Conservation (phyloP, 2,113 vertebrate species). For the Tenrec ecaudatus region DNA sequence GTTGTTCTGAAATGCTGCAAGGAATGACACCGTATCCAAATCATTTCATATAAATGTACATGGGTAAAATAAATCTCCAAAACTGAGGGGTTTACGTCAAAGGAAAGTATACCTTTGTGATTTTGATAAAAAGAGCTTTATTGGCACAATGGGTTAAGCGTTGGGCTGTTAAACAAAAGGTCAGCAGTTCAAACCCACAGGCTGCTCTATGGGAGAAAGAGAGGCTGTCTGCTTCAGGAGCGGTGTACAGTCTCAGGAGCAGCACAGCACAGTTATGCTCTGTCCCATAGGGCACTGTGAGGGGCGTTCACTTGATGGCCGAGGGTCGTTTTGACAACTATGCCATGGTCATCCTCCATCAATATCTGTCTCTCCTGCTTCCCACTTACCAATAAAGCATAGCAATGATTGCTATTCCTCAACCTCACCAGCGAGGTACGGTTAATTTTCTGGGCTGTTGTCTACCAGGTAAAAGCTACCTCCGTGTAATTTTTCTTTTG, state of each 20-base stretch:
- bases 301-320: too few relatives aligned
- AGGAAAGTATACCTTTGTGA: neutral
- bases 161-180: too few relatives aligned
- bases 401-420: neutral
- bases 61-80: neutral
- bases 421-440: neutral
- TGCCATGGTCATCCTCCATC: neutral
- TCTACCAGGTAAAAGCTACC: neutral
- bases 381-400: neutral
- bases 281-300: too few relatives aligned
- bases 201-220: too few relatives aligned
- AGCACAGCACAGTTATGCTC: too few relatives aligned
- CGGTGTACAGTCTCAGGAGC: too few relatives aligned
- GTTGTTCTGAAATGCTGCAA: neutral
- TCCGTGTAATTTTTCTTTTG: conserved; percentile 3
- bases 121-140: neutral
- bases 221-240: too few relatives aligned
- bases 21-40: neutral
- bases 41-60: neutral
- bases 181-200: too few relatives aligned
- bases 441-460: neutral
- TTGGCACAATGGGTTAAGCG: too few relatives aligned
- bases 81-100: neutral
- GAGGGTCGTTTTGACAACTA: too few relatives aligned
- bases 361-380: neutral